Base-by-base conservation (phyloP, 2,797 vertebrate genomes). In the Pangasius macronema region DNA sequence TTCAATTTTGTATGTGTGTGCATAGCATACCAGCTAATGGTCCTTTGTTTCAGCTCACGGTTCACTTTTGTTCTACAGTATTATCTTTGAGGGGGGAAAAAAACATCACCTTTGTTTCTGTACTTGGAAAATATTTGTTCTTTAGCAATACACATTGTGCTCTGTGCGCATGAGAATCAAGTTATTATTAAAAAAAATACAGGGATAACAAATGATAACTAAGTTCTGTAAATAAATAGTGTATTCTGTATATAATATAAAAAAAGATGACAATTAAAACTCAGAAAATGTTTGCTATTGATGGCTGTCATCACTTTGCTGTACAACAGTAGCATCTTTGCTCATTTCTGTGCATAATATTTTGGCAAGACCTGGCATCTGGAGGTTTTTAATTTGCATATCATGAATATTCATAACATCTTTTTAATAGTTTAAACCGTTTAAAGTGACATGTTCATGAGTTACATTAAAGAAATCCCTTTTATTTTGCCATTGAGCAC, bases 31-130 rank as follows among this genome's bases (percentile, higher is more conserved):
- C 42, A 83, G 42, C 61, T 65, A 46, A 82, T 9, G 24, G 24
- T 75, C 33, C 36, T 53, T 57, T 18, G 53, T 77, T 57, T 46
- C 68, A 16, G 22, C 16, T 51, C 30, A 73, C 39, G 42, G 57
- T 65, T 83, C 30, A 73, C 20, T 82, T 82, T 65, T 82, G 57
- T 61, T 82, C 24, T n/a, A 65, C 80, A 82, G 80, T 82, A 82
- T 82, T 82, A 82, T 11, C 39, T 82, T 30, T 30, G 80, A 42
- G 22, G 5, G 24, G 80, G 36, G 11, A 39, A 5, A 57, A 49
- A 61, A 16, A 14, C 11, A 27, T 61, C 18, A 63, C 63, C 22
- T 24, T 82, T n/a, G 80, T 63, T 61, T 24, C 10, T 59, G 59
- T 39, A 59, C 27, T 22, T 70, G 77, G 49, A 86, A 86, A 86